Percentiles rank a stretch among this genome's conserved stretches.
phyloP scores from a whole-genome alignment of 2,888 invertebrate genomes.

The Andrena camellia region DNA sequence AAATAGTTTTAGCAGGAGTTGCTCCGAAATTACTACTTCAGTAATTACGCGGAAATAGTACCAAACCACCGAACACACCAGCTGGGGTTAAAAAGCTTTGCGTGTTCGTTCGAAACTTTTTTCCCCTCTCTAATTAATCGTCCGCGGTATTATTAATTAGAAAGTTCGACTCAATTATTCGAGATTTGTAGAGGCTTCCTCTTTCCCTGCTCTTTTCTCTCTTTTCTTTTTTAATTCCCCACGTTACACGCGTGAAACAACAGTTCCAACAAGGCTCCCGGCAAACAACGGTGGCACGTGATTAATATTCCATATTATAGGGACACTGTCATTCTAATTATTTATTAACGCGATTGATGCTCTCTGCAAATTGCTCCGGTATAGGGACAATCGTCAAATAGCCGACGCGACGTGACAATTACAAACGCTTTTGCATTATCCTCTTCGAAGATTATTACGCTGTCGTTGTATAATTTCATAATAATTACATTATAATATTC shows the following conservation, averaged over 20 bases:
- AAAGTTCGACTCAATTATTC: constrained; percentile 32
- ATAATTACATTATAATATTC: constrained; percentile 65
- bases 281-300: constrained; percentile 10
- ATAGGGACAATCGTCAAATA: constrained; percentile 57
- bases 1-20: constrained; percentile 82
- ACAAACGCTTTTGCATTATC: constrained; percentile 57
- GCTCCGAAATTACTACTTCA: constrained; percentile 81
- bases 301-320: constrained; percentile 48
- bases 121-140: constrained; percentile 40
- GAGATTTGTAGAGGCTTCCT: background rate
- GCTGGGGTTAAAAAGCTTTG: constrained; percentile 61
- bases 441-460: constrained; percentile 57
- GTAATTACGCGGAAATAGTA: constrained; percentile 83
- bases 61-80: constrained; percentile 69
- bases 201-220: background rate
- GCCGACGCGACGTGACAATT: constrained; percentile 62
- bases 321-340: constrained; percentile 53
- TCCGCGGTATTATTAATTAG: constrained; percentile 51
- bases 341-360: constrained; percentile 61
- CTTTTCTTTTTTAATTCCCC: background rate
- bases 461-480: constrained; percentile 58
- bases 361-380: constrained; percentile 52
- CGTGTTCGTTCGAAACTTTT: constrained; percentile 31
- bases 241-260: background rate
- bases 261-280: constrained; percentile 1